Conservation (phyloP, 2,888 invertebrate species). For the Acleris literana region DNA sequence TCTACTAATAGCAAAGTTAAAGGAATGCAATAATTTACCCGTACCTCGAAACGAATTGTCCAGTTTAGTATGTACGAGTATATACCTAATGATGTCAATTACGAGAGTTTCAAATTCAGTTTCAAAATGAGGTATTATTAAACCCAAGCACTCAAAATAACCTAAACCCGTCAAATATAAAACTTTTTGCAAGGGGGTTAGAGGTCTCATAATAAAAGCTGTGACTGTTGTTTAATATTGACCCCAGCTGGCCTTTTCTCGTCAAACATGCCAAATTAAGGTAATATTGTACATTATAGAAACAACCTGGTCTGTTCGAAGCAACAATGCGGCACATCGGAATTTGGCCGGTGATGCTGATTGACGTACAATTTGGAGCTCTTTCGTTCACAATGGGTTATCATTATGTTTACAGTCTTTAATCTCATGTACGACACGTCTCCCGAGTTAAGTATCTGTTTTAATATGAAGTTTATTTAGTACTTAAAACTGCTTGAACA, state of each 20-base stretch:
- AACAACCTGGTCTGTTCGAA: conserved; percentile 37
- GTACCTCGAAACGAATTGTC: too few species aligned
- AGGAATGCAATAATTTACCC: too few species aligned
- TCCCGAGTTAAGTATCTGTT: conserved; percentile 5
- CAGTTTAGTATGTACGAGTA: too few species aligned
- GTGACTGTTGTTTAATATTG: conserved; percentile 37
- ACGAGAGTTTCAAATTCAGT: too few species aligned
- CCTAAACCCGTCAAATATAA: background rate
- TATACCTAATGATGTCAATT: too few species aligned
- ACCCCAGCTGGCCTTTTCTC: conserved; percentile 55
- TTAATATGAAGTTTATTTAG: background rate
- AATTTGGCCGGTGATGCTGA: conserved; percentile 60
- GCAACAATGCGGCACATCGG: conserved; percentile 43
- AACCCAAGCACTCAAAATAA: background rate
- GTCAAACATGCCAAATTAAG: conserved; percentile 60
- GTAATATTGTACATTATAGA: conserved; percentile 55
- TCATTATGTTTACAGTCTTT: conserved; percentile 63
- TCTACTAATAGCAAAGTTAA: too few species aligned
- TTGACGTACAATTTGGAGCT: conserved; percentile 66
- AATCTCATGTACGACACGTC: conserved; percentile 42
- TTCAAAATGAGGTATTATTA: too few species aligned
- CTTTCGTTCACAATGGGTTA: conserved; percentile 56
- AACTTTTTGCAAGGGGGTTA: conserved; percentile 45
- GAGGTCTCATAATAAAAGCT: conserved; percentile 46
- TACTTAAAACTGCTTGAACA: background rate